These are phyloP conservation scores for Aquatica leii DNA, from an alignment of 2,888 invertebrate genomes.

Conservation along the genomic window DNA sequence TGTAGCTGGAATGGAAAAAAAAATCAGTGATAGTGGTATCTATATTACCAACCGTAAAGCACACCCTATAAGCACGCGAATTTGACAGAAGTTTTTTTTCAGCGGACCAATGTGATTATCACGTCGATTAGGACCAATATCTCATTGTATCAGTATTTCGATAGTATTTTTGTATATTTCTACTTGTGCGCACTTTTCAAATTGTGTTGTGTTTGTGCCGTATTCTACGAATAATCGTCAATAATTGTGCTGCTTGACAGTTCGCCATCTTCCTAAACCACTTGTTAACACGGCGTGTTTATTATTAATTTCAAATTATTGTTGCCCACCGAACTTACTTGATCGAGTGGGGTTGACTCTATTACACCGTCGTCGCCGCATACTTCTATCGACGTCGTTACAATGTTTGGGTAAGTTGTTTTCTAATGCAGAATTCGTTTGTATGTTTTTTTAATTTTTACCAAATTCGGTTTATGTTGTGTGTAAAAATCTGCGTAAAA, in stretches of 20 bases:
- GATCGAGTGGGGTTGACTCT: slow-evolving; percentile 33
- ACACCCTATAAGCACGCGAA: slow-evolving; percentile 55
- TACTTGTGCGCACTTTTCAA: slow-evolving; percentile 48
- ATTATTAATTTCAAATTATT: slow-evolving; percentile 50
- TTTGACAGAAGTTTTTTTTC: slow-evolving; percentile 60
- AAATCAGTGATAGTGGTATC: slow-evolving; percentile 10
- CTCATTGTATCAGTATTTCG: slow-evolving; percentile 55
- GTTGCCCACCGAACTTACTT: slow-evolving; percentile 27
- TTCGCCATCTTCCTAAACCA: slow-evolving; percentile 60
- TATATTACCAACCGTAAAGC: slow-evolving; percentile 52
- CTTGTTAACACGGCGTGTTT: slow-evolving; percentile 59
- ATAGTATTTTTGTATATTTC: slow-evolving; percentile 59
- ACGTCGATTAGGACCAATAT: slow-evolving; percentile 57
- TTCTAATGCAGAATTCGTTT: slow-evolving; percentile 7
- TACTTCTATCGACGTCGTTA: slow-evolving; percentile 30
- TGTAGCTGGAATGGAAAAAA: slow-evolving; percentile 3
- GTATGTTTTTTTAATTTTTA: too few species aligned
- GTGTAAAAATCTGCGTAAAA: too few species aligned
- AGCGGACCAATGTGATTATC: slow-evolving; percentile 59
- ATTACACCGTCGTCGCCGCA: slow-evolving; percentile 27
- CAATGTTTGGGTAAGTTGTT: slow-evolving; percentile 45
- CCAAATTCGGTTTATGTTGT: too few species aligned
- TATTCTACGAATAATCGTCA: slow-evolving; percentile 50
- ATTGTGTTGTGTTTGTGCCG: slow-evolving; percentile 52
- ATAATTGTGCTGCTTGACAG: slow-evolving; percentile 50